Percentiles rank a stretch among this genome's conserved stretches.
phyloP scores from a whole-genome alignment of 2,797 vertebrate genomes.

The Avahi laniger region DNA sequence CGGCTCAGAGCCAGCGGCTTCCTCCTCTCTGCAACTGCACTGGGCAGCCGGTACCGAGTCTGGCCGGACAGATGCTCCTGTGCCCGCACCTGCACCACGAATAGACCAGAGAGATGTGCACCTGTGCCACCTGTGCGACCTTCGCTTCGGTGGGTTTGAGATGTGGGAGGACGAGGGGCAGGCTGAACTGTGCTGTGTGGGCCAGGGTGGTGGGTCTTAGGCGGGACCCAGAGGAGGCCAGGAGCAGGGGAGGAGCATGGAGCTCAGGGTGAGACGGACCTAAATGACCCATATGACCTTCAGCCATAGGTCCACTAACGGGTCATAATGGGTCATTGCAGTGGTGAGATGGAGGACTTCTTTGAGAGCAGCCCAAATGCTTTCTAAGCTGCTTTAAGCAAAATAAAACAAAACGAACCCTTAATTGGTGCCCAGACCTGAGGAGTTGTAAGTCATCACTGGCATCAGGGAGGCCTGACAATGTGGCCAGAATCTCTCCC shows the following conservation, averaged over 20 bases:
- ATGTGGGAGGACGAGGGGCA: neutral
- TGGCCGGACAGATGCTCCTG: rapidly evolving
- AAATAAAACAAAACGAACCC: neutral
- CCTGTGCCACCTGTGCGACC: neutral
- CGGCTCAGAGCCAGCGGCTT: rapidly evolving
- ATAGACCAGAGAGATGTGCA: rapidly evolving
- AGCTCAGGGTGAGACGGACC: neutral
- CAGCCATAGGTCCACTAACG: rapidly evolving
- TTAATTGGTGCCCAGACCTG: neutral
- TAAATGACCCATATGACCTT: rapidly evolving
- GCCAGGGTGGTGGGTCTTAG: rapidly evolving
- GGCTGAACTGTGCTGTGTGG: neutral
- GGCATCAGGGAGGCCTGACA: rapidly evolving
- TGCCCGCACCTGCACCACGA: rapidly evolving
- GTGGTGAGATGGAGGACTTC: neutral
- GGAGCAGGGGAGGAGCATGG: no score
- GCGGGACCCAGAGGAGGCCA: rapidly evolving
- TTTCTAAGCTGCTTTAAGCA: neutral
- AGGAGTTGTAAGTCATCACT: rapidly evolving
- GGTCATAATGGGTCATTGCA: rapidly evolving
- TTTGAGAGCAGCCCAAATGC: no score
- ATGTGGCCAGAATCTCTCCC: neutral
- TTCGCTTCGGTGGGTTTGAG: neutral
- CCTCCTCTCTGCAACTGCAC: neutral
- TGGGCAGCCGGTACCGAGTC: neutral